phyloP scores from a whole-genome alignment of 1,140 invertebrate genomes.

The Reticulitermes speratus region DNA sequence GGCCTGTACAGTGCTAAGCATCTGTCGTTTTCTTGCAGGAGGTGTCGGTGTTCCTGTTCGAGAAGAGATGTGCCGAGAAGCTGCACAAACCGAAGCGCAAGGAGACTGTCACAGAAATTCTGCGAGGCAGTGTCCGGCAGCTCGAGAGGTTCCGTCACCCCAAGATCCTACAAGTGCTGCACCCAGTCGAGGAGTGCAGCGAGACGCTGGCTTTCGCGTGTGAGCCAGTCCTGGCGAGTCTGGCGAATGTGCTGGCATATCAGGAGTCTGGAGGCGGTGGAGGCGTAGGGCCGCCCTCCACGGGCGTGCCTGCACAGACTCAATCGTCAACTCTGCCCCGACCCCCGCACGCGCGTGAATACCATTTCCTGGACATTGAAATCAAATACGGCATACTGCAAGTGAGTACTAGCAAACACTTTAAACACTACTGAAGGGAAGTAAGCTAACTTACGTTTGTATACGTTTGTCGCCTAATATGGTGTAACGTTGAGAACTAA shows the following conservation, averaged over 20 bases:
- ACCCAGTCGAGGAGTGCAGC: slow-evolving; percentile 74
- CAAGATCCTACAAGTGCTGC: slow-evolving; percentile 74
- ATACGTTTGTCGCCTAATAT: too few relatives aligned
- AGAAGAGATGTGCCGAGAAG: slow-evolving; percentile 91
- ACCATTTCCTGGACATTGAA: slow-evolving; percentile 87
- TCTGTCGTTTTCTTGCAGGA: slow-evolving; percentile 72
- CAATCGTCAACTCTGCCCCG: slow-evolving; percentile 44
- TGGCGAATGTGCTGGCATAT: slow-evolving; percentile 83
- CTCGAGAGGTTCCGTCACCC: slow-evolving; percentile 86
- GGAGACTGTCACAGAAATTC: slow-evolving; percentile 86
- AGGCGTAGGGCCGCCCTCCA: slow-evolving; percentile 45
- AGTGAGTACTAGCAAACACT: slow-evolving; percentile 53
- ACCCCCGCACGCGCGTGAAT: slow-evolving; percentile 69
- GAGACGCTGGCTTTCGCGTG: slow-evolving; percentile 90
- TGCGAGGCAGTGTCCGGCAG: slow-evolving; percentile 77
- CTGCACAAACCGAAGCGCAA: slow-evolving; percentile 90
- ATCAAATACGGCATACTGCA: slow-evolving; percentile 90
- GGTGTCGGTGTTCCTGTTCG: slow-evolving; percentile 93
- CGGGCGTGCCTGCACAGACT: slow-evolving; percentile 41
- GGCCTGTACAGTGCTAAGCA: too few relatives aligned
- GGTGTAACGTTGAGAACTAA: too few relatives aligned
- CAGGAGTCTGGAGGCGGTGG: slow-evolving; percentile 52
- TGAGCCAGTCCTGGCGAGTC: slow-evolving; percentile 82
- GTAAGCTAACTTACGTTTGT: too few relatives aligned
- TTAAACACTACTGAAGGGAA: too few relatives aligned